A percentile compares a stretch with the other conserved stretches of the same genome.
These are phyloP conservation scores for Graptemys geographica DNA, from an alignment of 2,797 vertebrate species.

Conservation along the genomic window DNA sequence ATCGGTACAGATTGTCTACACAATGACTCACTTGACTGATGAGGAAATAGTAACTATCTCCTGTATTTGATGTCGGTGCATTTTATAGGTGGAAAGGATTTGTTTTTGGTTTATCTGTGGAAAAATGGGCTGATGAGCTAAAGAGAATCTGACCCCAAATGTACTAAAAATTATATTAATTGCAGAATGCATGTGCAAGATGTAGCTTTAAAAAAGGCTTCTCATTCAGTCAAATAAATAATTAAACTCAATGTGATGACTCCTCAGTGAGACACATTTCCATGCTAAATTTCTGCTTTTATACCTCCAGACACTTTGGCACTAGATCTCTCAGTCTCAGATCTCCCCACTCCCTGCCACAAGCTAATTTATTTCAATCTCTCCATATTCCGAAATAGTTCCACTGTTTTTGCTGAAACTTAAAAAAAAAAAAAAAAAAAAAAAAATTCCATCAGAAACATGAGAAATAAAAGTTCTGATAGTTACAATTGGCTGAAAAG, in stretches of 20 bases:
- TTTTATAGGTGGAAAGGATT: background rate
- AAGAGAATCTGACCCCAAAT: background rate
- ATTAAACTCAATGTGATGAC: background rate
- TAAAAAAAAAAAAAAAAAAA: background rate
- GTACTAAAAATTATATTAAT: background rate
- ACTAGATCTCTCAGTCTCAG: background rate
- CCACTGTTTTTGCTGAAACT: conserved; percentile 6
- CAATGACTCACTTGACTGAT: background rate
- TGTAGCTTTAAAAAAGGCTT: background rate
- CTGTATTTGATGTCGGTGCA: background rate
- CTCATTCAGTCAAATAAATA: background rate
- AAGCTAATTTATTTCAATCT: conserved; percentile 17
- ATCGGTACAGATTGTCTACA: background rate
- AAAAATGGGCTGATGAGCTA: background rate
- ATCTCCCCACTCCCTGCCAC: background rate
- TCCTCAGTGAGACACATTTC: rapidly evolving
- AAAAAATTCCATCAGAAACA: background rate
- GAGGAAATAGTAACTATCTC: background rate
- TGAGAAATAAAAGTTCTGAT: conserved; percentile 27
- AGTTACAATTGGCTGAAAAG: background rate
- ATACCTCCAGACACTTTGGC: conserved; percentile 9
- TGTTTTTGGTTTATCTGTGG: background rate
- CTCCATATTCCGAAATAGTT: background rate
- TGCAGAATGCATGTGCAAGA: background rate
- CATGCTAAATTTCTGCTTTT: background rate